Percentiles rank a stretch among this genome's conserved stretches.
Evolutionary conservation across 2,888 invertebrate genomes (phyloP).

Genomic region (Spisula subtruncata): DNA sequence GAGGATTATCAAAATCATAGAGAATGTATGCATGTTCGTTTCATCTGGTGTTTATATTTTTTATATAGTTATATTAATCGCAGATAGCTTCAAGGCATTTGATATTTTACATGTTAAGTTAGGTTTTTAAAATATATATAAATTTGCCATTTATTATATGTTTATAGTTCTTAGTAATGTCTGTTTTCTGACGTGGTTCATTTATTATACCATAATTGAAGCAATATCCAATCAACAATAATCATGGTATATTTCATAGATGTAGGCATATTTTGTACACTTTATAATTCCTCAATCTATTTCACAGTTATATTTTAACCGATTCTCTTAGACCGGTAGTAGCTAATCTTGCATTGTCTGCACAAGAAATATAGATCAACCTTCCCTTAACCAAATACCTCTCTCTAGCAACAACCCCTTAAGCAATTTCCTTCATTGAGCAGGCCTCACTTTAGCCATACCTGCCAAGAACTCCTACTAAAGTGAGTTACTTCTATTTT

Average conservation of each 20-base stretch:
- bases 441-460: too few relatives aligned
- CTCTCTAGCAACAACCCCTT: too few relatives aligned
- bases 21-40: slow-evolving; percentile 11
- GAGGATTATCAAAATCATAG: not conserved
- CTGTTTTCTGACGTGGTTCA: not conserved
- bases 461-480: too few relatives aligned
- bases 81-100: not conserved
- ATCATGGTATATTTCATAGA: not conserved
- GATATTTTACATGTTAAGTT: not conserved
- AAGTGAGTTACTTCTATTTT: too few relatives aligned
- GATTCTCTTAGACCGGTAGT: too few relatives aligned
- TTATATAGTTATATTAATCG: not conserved
- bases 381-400: too few relatives aligned
- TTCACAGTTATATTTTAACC: not conserved
- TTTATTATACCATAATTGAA: not conserved
- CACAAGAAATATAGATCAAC: too few relatives aligned
- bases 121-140: not conserved
- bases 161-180: not conserved
- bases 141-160: not conserved
- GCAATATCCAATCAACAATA: too few relatives aligned
- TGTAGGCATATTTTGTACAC: not conserved
- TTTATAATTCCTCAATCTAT: not conserved
- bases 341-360: too few relatives aligned
- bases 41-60: not conserved
- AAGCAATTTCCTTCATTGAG: too few relatives aligned